These are phyloP conservation scores for Plebejus anna DNA, from an alignment of 2,888 invertebrate genomes.

Conservation along the genomic window DNA sequence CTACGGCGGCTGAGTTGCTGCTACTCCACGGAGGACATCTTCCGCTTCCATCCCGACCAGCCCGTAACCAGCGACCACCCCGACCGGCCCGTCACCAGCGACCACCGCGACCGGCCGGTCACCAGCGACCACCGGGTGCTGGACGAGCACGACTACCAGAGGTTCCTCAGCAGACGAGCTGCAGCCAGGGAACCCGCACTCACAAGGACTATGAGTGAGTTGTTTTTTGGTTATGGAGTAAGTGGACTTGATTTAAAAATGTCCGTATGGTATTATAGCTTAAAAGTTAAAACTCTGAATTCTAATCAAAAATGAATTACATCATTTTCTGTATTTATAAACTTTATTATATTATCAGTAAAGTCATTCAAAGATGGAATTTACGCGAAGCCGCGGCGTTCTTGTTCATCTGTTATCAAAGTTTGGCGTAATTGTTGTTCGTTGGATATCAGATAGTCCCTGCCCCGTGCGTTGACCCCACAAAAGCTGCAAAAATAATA, in stretches of 20 bases:
- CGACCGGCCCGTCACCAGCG: constrained; percentile 37
- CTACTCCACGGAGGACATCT: constrained; percentile 52
- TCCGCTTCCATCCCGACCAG: constrained; percentile 59
- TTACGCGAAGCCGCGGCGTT: neutral
- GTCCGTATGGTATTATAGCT: no score
- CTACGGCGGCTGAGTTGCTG: constrained; percentile 43
- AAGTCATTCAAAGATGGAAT: neutral
- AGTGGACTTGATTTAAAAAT: no score
- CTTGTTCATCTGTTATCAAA: neutral
- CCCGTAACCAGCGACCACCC: constrained; percentile 42
- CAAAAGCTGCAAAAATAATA: neutral
- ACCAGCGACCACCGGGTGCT: constrained; percentile 50
- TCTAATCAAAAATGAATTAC: neutral
- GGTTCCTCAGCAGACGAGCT: constrained; percentile 59
- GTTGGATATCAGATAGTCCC: neutral
- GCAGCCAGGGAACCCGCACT: constrained; percentile 59
- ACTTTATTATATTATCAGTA: neutral
- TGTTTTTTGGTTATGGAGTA: neutral
- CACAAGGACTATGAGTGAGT: constrained; percentile 69
- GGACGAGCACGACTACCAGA: constrained; percentile 55
- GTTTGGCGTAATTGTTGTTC: neutral
- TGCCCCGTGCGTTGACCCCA: neutral
- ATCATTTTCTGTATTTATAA: neutral
- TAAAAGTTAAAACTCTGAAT: no score
- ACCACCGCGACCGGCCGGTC: constrained; percentile 27